Base-by-base conservation (phyloP, 2,797 vertebrate species). In the Forpus xanthops region DNA sequence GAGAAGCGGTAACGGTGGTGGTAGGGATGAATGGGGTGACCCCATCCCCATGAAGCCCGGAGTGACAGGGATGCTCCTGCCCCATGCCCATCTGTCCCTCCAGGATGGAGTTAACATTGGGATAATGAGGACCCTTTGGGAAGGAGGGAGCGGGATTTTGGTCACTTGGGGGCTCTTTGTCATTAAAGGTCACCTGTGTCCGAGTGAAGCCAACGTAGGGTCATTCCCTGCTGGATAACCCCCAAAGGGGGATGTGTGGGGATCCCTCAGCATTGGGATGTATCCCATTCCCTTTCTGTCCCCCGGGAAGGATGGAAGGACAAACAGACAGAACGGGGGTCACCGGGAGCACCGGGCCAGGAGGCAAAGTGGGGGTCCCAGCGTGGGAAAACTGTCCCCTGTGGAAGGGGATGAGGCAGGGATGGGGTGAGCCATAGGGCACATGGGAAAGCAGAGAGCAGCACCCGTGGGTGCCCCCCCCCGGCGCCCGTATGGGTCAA, bases 401-500 rank as follows among this genome's bases (percentile, higher is more conserved):
- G 16, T 28, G 49, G 72, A 14, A 24, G 30, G 41, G 21, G 49
- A 5, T 1, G 6, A 31, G 41, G n/a, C 20, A 52, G 6, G 20
- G 21, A 5, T 5, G 11, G 1, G 30, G 8, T 7, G 8, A 2
- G 4, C 23, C 61, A 4, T 4, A 8, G 41, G 41, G 41, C 39
- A 20, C 2, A 16, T 3, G 12, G 56, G 41, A 30, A 28, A 67
- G 30, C 2, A 1, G 33, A 35, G 41, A 4, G 4, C 62, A 37
- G 60, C 55, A 21, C 45, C 14, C 66, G 2, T 1, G 28, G 35
- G 12, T 49, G 44, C 11, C 11, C 25, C 28, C 5, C 12, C 4
- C 9, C 6, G 1, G 41, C 1, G 5, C 11, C 45, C 27, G 8
- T 11, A 3, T 0, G 15, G 24, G 11, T 16, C 8, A 30, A 30